phyloP scores from a whole-genome alignment of 2,888 invertebrate species.

The Branchipolynoe longqiensis region DNA sequence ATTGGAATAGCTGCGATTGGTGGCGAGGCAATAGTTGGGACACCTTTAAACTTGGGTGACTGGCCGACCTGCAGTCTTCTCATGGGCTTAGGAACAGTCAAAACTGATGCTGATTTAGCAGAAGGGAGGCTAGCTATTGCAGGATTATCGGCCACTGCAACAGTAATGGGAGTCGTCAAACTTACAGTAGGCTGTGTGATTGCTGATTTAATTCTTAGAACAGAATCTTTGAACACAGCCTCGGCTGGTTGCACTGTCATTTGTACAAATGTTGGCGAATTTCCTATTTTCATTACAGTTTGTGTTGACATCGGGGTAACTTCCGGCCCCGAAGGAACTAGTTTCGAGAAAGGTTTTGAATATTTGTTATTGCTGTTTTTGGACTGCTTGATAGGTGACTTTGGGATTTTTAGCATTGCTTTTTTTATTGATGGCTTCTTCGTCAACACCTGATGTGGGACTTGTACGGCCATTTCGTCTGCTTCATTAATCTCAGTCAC shows the following conservation, averaged over 20 bases:
- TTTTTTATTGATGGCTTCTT: background rate
- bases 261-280: background rate
- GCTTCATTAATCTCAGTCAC: conserved; percentile 9
- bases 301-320: background rate
- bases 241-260: background rate
- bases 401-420: background rate
- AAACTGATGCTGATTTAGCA: background rate
- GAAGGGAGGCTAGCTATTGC: conserved; percentile 16
- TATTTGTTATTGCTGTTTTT: background rate
- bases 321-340: background rate
- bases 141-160: conserved; percentile 18
- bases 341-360: background rate
- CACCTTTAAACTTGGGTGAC: background rate
- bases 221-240: background rate
- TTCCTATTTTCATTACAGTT: background rate
- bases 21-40: background rate
- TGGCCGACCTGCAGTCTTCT: background rate
- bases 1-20: background rate
- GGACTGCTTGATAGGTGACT: background rate
- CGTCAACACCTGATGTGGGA: background rate
- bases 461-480: background rate
- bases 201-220: background rate
- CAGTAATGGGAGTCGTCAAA: background rate
- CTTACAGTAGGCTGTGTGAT: background rate
- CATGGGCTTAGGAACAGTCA: background rate